A percentile compares a stretch with the other conserved stretches of the same genome.
Conservation (phyloP, 2,888 invertebrate genomes). For the Rugalucina vietnamica region DNA sequence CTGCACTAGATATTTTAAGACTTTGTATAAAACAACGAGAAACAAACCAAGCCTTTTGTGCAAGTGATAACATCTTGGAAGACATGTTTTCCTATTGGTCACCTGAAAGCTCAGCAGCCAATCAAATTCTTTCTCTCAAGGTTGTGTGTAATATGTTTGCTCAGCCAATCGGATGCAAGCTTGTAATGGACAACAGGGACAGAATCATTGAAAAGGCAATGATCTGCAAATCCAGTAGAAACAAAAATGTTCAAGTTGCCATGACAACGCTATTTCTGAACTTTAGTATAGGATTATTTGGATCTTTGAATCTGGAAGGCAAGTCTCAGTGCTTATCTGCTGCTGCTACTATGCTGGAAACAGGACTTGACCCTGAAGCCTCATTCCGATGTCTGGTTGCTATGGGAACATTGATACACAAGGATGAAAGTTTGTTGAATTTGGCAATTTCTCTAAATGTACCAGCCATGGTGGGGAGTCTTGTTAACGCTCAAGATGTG, state of each 20-base stretch:
- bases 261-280: constrained; percentile 90
- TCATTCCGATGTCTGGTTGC: constrained; percentile 91
- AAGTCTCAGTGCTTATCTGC: constrained; percentile 76
- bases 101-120: constrained; percentile 67
- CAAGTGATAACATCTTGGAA: constrained; percentile 82
- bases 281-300: constrained; percentile 86
- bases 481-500: constrained; percentile 67
- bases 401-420: constrained; percentile 88
- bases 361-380: constrained; percentile 88
- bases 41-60: constrained; percentile 86
- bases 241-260: constrained; percentile 88
- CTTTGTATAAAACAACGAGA: constrained; percentile 90
- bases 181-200: constrained; percentile 73
- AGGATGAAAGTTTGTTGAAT: constrained; percentile 77
- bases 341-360: constrained; percentile 62
- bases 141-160: constrained; percentile 92
- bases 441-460: constrained; percentile 79
- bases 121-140: constrained; percentile 85
- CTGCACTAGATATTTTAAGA: constrained; percentile 94
- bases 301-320: constrained; percentile 71
- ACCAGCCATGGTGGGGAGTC: constrained; percentile 63
- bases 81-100: constrained; percentile 83
- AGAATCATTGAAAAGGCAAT: constrained; percentile 71
- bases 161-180: constrained; percentile 85
- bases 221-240: constrained; percentile 66